A percentile compares a stretch with the other conserved stretches of the same genome.
phyloP scores from a whole-genome alignment of 92 coral and sea anemone species.

The Nematostella vectensis region DNA sequence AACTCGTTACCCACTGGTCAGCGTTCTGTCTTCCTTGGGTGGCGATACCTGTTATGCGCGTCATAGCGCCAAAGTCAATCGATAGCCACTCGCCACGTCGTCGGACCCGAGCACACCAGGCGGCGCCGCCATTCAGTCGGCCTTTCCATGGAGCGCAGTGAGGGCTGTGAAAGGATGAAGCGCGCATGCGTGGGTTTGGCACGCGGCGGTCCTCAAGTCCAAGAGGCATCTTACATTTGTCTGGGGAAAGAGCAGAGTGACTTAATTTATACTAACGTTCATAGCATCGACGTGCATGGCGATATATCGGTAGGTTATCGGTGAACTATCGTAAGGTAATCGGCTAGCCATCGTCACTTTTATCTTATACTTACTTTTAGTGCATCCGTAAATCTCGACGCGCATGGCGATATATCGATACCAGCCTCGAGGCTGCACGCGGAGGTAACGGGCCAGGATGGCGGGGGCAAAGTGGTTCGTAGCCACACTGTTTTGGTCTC shows the following conservation, averaged over 20 bases:
- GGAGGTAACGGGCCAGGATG: conserved; percentile 48
- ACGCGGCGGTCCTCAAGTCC: conserved; percentile 68
- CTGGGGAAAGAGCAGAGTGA: conserved; percentile 16
- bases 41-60: conserved; percentile 51
- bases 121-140: conserved; percentile 58
- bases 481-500: conserved; percentile 46
- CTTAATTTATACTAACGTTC: no score
- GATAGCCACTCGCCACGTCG: conserved; percentile 50
- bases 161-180: conserved; percentile 53
- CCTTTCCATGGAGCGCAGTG: conserved; percentile 63
- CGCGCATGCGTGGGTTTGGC: conserved; percentile 61
- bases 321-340: no score
- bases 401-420: conserved; percentile 53
- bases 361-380: conserved; percentile 47
- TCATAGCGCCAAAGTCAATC: conserved; percentile 65
- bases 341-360: no score
- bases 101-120: conserved; percentile 67
- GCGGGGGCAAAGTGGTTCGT: conserved; percentile 59
- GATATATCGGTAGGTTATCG: no score
- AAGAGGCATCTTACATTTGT: conserved; percentile 62
- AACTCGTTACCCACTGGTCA: conserved; percentile 69
- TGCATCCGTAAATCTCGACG: conserved; percentile 62
- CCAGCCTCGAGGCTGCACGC: conserved; percentile 69
- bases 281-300: no score
- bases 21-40: conserved; percentile 75